Conservation (phyloP, 2,113 vertebrate species). For the Actinemys pallida region DNA sequence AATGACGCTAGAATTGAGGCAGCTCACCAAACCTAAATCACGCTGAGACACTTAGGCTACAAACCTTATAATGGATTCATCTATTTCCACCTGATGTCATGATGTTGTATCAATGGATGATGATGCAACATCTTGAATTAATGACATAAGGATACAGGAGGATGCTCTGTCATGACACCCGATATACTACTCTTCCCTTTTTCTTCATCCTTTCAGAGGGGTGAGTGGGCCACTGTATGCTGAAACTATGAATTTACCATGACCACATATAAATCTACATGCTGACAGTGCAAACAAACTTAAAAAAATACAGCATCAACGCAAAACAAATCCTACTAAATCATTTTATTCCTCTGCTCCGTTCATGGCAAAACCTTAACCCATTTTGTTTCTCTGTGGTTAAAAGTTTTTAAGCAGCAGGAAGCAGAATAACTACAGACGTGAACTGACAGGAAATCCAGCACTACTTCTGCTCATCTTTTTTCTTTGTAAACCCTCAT, state of each 20-base stretch:
- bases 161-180: not conserved
- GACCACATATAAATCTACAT: not conserved
- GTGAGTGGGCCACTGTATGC: not conserved
- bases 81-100: not conserved
- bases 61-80: too few relatives aligned
- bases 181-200: not conserved
- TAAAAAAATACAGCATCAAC: not conserved
- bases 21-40: not conserved
- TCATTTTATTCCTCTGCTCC: not conserved
- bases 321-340: not conserved
- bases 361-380: not conserved
- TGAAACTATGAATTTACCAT: not conserved
- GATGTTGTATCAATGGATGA: accelerated
- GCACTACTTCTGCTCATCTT: not conserved
- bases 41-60: not conserved
- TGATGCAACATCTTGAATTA: not conserved
- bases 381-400: not conserved
- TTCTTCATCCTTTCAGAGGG: not conserved
- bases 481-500: not conserved
- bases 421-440: constrained; percentile 7
- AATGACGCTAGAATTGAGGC: not conserved
- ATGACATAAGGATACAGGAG: not conserved
- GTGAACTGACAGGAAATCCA: constrained; percentile 9
- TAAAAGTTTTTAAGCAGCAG: not conserved
- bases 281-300: not conserved